Base-by-base conservation (phyloP, 2,113 vertebrate genomes). In the Struthidea cinerea region DNA sequence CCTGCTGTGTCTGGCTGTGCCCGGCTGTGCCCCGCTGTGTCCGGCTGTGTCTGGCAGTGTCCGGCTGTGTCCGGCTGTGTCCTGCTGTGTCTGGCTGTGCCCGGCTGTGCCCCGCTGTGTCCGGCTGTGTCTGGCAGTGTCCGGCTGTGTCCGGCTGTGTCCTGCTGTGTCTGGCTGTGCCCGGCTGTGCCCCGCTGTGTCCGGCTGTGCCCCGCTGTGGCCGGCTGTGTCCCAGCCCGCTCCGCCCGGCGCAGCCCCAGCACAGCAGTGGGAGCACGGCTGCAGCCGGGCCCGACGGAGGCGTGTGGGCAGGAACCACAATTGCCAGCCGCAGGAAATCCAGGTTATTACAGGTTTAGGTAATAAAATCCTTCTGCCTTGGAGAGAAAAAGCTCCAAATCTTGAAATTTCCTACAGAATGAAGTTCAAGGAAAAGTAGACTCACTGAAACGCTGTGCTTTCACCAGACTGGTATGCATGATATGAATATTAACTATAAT, bases 401-500 rank as follows among this genome's bases (percentile, higher is more conserved):
- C 37, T 39, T 87, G 65, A 83, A 3, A 77, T 73, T 80, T 95
- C 70, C 91, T 57, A 33, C 0, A 0, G 78, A 89, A 89, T 30
- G 37, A 79, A 91, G 80, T 60, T 57, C 27, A 90, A 71, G 61
- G 76, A 41, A 33, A 69, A 87, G 65, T 3, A 87, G 93, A 79
- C 74, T 93, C 81, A 79, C 44, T 16, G n/a, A 57, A 85, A 76
- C 0, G 4, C 28, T 65, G 69, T 64, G 65, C 74, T 87, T 87
- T 50, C 78, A 64, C 46, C 21, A 76, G 77, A 85, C 5, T 82
- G 63, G 70, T 39, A 35, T 0, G 4, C 41, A 14, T 26, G 32
- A 76, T 79, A 84, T 33, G 46, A 94, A 91, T 87, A 83, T 93
- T 93, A 96, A 94, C 81, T 73, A 28, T 73, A 91, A 89, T 76